phyloP scores from a whole-genome alignment of 2,113 vertebrate species.

The Grammomys surdaster region DNA sequence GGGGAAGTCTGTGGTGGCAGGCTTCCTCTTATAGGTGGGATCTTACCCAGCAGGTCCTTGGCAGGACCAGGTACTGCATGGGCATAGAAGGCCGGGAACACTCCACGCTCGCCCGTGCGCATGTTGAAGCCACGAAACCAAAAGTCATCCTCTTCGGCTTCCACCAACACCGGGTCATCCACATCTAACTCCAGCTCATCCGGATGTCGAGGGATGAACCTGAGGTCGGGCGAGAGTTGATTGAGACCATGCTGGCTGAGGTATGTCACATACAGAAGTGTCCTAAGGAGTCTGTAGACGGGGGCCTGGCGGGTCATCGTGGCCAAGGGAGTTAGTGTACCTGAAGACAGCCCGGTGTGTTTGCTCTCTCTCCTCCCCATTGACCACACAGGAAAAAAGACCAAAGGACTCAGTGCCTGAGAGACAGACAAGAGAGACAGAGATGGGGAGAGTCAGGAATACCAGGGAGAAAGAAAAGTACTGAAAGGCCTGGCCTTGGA shows the following conservation, averaged over 20 bases:
- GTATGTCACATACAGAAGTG: fast-evolving
- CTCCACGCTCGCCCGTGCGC: constrained; percentile 96
- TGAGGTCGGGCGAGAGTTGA: constrained; percentile 39
- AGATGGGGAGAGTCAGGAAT: background rate
- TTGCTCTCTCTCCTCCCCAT: constrained; percentile 96
- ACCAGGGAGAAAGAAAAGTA: fast-evolving
- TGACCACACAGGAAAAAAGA: constrained; percentile 96
- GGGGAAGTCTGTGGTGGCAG: background rate
- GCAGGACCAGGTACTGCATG: constrained; percentile 93
- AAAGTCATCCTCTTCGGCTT: constrained; percentile 97
- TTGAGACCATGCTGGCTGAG: no score
- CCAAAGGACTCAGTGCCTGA: constrained; percentile 98
- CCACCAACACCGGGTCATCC: constrained; percentile 95
- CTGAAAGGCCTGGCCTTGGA: background rate
- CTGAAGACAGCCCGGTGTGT: constrained; percentile 96
- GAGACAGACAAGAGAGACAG: background rate
- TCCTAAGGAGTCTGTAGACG: fast-evolving
- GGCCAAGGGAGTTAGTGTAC: constrained; percentile 64
- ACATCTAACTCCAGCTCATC: constrained; percentile 97
- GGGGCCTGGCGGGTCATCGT: fast-evolving
- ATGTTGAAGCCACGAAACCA: constrained; percentile 99
- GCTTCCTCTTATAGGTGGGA: fast-evolving
- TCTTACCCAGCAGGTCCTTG: constrained; percentile 91
- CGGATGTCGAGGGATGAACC: constrained; percentile 96
- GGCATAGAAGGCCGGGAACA: constrained; percentile 97